A percentile compares a stretch with the other conserved stretches of the same genome.
phyloP scores from a whole-genome alignment of 1,140 invertebrate species.

The Drosophila bocqueti region DNA sequence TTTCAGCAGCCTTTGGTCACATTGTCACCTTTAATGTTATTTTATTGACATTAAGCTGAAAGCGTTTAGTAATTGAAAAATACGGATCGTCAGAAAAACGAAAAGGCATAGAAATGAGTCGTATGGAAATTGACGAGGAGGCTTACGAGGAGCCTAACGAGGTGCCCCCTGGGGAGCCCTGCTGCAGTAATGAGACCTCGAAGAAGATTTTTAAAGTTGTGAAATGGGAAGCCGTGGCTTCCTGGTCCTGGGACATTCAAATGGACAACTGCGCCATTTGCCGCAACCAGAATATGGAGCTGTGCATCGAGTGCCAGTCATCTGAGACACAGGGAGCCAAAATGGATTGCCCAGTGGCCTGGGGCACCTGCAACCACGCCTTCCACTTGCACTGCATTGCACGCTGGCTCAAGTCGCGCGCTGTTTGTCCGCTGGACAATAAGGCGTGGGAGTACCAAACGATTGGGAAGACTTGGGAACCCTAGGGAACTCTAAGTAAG shows the following conservation, averaged over 20 bases:
- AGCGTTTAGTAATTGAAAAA: not conserved
- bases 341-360: conserved; percentile 99
- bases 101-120: not conserved
- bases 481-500: not conserved
- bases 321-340: conserved; percentile 98
- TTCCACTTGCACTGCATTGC: conserved; percentile 99
- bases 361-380: conserved; percentile 99
- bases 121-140: conserved; percentile 91
- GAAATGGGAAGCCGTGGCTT: conserved; percentile 99
- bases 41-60: not conserved
- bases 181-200: conserved; percentile 92
- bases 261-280: conserved; percentile 99
- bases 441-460: conserved; percentile 99
- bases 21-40: not conserved
- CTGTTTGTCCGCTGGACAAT: conserved; percentile 99
- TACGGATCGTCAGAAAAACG: too few relatives aligned
- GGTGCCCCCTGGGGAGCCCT: conserved; percentile 92
- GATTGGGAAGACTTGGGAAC: conserved; percentile 86
- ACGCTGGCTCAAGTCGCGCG: conserved; percentile 98
- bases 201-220: conserved; percentile 98
- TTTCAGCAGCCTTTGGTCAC: not conserved
- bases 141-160: conserved; percentile 93
- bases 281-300: conserved; percentile 99
- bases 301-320: conserved; percentile 99
- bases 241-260: conserved; percentile 99